Percentiles rank a stretch among this genome's conserved stretches.
Conservation (phyloP, 2,888 invertebrate species). For the Ferdinandea cuprea region DNA sequence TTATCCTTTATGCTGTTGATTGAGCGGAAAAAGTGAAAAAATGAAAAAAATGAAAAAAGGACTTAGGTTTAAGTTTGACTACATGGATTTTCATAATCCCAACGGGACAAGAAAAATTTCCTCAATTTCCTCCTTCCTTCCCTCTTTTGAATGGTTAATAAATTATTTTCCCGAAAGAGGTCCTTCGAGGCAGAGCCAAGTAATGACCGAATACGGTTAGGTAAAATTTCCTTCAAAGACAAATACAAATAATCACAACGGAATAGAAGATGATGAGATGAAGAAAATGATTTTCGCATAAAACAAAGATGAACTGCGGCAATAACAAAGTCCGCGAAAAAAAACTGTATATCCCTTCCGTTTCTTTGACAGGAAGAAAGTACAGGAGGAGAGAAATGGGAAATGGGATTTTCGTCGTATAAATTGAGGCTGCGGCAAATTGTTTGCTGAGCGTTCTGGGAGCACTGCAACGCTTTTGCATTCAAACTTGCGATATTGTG, state of each 20-base stretch:
- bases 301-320: slow-evolving; percentile 28
- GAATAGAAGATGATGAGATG: slow-evolving; percentile 20
- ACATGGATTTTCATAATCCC: neutral
- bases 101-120: neutral
- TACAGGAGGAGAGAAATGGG: slow-evolving; percentile 17
- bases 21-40: slow-evolving; percentile 9
- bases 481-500: neutral
- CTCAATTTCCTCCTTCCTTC: slow-evolving; percentile 10
- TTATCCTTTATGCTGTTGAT: slow-evolving; percentile 15
- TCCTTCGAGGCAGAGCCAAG: slow-evolving; percentile 14
- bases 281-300: slow-evolving; percentile 17
- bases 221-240: neutral
- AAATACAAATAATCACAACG: slow-evolving; percentile 41
- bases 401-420: slow-evolving; percentile 62
- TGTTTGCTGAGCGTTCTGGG: neutral
- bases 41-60: neutral
- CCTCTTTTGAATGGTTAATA: neutral
- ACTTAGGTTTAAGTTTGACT: neutral
- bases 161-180: slow-evolving; percentile 9
- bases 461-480: neutral
- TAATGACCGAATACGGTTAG: neutral
- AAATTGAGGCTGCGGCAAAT: slow-evolving; percentile 44
- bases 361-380: slow-evolving; percentile 1
- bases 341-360: neutral
- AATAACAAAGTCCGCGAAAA: slow-evolving; percentile 10